These are phyloP conservation scores for Setipinna tenuifilis DNA, from an alignment of 2,797 vertebrate genomes.

Conservation along the genomic window DNA sequence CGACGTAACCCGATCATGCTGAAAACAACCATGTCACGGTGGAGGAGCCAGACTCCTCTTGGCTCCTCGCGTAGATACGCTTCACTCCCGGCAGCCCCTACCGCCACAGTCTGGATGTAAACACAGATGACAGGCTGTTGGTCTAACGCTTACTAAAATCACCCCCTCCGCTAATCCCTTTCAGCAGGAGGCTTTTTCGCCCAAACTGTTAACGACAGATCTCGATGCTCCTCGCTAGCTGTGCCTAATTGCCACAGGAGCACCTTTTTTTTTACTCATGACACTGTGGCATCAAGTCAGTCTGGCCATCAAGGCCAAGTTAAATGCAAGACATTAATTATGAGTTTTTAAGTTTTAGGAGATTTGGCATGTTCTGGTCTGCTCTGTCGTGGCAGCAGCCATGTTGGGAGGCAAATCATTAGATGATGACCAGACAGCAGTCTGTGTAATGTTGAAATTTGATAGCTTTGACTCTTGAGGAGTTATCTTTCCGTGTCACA, in stretches of 20 bases:
- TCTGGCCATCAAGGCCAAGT: not conserved
- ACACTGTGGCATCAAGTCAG: not conserved
- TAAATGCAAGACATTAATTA: not conserved
- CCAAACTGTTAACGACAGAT: not conserved
- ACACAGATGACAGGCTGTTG: not conserved
- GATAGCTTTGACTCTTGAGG: not conserved
- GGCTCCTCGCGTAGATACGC: not conserved
- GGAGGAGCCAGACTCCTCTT: not conserved
- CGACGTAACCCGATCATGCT: slow-evolving; percentile 16
- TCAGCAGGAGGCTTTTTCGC: not conserved
- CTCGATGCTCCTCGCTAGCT: not conserved
- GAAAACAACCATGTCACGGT: slow-evolving; percentile 14
- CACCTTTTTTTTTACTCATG: not conserved
- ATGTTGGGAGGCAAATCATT: not conserved
- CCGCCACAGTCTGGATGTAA: not conserved
- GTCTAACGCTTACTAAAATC: not conserved
- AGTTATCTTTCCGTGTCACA: not conserved
- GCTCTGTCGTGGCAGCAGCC: not conserved
- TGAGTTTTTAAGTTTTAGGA: not conserved
- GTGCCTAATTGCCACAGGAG: not conserved
- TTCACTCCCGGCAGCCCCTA: not conserved
- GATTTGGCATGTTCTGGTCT: not conserved
- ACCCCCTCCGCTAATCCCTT: not conserved
- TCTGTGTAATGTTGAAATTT: not conserved
- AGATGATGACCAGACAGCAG: not conserved